Evolutionary conservation across 2,113 vertebrate genomes (phyloP).

Genomic region (Dolichallabes microphthalmus): DNA sequence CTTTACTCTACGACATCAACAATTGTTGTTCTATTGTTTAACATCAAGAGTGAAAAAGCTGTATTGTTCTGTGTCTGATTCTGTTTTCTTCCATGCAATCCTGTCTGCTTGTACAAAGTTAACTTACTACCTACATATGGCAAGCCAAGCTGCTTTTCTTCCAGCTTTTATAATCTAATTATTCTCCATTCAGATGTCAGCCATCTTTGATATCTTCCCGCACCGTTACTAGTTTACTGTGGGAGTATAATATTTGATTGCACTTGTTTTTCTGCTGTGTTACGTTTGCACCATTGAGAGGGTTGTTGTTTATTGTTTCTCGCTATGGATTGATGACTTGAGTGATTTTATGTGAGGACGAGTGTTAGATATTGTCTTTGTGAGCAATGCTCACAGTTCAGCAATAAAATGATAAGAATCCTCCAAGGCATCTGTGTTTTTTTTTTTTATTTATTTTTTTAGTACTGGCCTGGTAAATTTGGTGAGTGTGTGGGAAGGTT

Average conservation of each 20-base stretch:
- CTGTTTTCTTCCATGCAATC: neutral
- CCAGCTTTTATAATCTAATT: slow-evolving; percentile 15
- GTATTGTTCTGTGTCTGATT: slow-evolving; percentile 5
- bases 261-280: slow-evolving; percentile 42
- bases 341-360: slow-evolving; percentile 32
- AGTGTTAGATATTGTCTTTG: slow-evolving; percentile 41
- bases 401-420: slow-evolving; percentile 64
- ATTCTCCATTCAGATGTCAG: slow-evolving; percentile 19
- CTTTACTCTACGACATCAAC: neutral
- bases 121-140: neutral
- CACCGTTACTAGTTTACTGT: slow-evolving; percentile 20
- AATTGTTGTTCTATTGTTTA: neutral
- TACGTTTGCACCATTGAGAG: slow-evolving; percentile 34
- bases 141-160: neutral
- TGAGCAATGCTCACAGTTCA: slow-evolving; percentile 53
- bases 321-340: slow-evolving; percentile 32
- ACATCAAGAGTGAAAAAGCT: neutral
- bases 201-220: slow-evolving; percentile 27
- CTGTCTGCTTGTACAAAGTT: neutral
- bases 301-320: slow-evolving; percentile 44
- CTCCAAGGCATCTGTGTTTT: slow-evolving; percentile 22
- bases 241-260: slow-evolving; percentile 36
- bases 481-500: slow-evolving; percentile 22
- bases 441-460: neutral
- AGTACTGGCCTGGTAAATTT: slow-evolving; percentile 13